Conservation (phyloP, 2,888 invertebrate species). For the Smittia aterrima region DNA sequence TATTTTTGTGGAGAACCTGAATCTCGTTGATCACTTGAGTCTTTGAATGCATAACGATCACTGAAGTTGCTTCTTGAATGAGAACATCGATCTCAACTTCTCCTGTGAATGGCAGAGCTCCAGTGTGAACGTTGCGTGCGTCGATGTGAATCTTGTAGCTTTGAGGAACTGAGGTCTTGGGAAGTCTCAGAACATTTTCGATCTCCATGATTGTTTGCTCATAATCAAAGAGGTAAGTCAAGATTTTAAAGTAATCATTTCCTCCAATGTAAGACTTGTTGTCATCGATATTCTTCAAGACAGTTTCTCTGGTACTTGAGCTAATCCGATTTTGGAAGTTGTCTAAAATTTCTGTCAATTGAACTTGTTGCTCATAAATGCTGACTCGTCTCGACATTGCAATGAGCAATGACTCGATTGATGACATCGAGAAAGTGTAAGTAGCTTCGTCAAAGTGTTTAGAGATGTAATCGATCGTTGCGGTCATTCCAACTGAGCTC, state of each 20-base stretch:
- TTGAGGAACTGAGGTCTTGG: not conserved
- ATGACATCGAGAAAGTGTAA: not conserved
- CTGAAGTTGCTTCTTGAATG: constrained; percentile 50
- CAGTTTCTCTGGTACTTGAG: not conserved
- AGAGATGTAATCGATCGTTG: constrained; percentile 55
- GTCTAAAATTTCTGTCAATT: not conserved
- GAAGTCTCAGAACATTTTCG: constrained; percentile 14
- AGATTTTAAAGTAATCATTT: not conserved
- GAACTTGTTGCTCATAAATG: not conserved
- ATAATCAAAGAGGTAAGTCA: not conserved
- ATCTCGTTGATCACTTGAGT: constrained; percentile 1
- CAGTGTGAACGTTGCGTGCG: constrained; percentile 13
- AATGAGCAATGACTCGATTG: not conserved
- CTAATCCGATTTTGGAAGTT: not conserved
- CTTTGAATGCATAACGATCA: constrained; percentile 12
- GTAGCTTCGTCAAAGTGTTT: constrained; percentile 46
- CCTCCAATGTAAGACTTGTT: not conserved
- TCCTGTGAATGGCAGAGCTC: constrained; percentile 48
- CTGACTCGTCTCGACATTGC: not conserved
- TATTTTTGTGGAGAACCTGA: not conserved
- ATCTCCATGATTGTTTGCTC: not conserved
- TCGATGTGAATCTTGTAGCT: constrained; percentile 19
- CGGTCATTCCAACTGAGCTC: constrained; percentile 10
- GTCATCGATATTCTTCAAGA: not conserved
- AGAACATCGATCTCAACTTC: constrained; percentile 59